Evolutionary conservation across 2,888 invertebrate genomes (phyloP).

Genomic region (Periphyllus acericola): DNA sequence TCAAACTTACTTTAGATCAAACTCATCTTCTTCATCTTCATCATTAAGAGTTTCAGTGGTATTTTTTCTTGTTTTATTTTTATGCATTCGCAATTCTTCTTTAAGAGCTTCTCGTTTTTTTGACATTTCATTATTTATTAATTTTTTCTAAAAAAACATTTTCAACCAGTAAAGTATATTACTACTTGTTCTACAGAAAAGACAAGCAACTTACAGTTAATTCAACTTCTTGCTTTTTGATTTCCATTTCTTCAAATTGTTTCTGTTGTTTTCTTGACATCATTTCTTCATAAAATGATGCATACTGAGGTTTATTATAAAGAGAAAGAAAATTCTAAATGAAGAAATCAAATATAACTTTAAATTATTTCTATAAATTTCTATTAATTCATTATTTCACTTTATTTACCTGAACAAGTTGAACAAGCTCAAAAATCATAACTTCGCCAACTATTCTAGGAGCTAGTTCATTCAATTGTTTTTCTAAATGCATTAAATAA

Average conservation of each 20-base stretch:
- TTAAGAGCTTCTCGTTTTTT: constrained; percentile 61
- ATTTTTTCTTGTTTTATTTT: constrained; percentile 54
- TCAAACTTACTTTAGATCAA: constrained; percentile 15
- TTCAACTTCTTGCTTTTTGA: constrained; percentile 75
- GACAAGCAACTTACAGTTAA: constrained; percentile 70
- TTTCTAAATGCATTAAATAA: constrained; percentile 73
- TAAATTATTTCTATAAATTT: background rate
- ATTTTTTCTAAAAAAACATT: constrained; percentile 59
- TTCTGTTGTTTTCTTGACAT: constrained; percentile 76
- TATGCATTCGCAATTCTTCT: constrained; percentile 58
- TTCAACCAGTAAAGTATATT: background rate
- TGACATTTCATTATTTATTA: constrained; percentile 60
- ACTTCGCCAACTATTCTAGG: constrained; percentile 77
- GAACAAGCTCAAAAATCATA: constrained; percentile 86
- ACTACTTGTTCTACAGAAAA: too few species aligned
- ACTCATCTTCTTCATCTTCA: constrained; percentile 20
- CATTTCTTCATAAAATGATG: constrained; percentile 94
- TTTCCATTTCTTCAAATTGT: constrained; percentile 73
- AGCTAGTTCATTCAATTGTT: constrained; percentile 74
- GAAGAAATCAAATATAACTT: constrained; percentile 64
- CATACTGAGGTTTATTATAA: constrained; percentile 81
- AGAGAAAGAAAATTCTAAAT: constrained; percentile 78
- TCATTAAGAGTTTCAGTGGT: background rate
- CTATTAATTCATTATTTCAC: background rate
- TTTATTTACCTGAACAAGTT: constrained; percentile 74